phyloP scores from a whole-genome alignment of 2,888 invertebrate genomes.

The Incurvaria masculella region DNA sequence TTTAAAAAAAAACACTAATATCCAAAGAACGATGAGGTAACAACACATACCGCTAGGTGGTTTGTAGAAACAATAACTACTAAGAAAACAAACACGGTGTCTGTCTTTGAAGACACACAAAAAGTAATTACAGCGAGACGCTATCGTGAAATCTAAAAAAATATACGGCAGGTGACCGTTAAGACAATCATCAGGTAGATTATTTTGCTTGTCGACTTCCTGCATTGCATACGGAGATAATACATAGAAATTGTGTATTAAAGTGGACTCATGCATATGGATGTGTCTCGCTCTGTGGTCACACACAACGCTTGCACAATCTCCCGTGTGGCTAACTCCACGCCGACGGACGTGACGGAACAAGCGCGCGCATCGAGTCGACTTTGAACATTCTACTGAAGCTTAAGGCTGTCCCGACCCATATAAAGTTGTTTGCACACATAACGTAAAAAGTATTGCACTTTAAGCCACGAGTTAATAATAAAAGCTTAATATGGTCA shows the following conservation, averaged over 20 bases:
- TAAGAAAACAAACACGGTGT: constrained; percentile 4
- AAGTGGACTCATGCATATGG: constrained; percentile 54
- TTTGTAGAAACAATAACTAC: too few species aligned
- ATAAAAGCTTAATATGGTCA: too few species aligned
- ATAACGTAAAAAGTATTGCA: too few species aligned
- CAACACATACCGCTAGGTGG: too few species aligned
- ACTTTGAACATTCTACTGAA: too few species aligned
- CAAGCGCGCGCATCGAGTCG: too few species aligned
- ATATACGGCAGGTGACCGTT: constrained; percentile 38
- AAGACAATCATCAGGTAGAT: constrained; percentile 41
- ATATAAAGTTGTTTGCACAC: too few species aligned
- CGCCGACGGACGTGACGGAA: too few species aligned
- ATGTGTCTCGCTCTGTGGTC: constrained; percentile 53
- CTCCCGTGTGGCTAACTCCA: constrained; percentile 36
- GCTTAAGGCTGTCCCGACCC: too few species aligned
- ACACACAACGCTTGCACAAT: constrained; percentile 51
- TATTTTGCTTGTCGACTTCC: constrained; percentile 31
- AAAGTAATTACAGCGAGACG: constrained; percentile 32
- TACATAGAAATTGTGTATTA: constrained; percentile 57
- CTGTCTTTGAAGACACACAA: constrained; percentile 13
- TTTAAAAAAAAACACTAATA: too few species aligned
- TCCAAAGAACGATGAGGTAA: too few species aligned
- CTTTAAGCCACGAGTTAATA: too few species aligned
- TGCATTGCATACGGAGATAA: constrained; percentile 50
- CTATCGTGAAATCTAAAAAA: constrained; percentile 29